phyloP scores from a whole-genome alignment of 2,797 vertebrate genomes.

The Cynodonichthys magdalenae region DNA sequence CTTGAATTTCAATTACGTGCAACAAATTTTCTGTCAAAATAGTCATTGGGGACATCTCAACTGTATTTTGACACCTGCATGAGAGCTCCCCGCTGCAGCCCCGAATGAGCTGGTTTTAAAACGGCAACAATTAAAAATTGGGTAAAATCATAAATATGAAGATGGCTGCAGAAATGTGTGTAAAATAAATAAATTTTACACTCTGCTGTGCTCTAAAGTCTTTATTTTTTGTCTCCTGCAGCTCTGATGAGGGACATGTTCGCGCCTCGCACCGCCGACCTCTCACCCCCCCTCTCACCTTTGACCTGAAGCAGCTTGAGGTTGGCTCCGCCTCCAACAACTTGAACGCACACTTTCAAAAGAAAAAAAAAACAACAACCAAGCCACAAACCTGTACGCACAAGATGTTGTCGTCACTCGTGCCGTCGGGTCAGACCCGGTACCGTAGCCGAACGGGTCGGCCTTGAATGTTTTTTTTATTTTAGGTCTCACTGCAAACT shows the following conservation, averaged over 20 bases:
- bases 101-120: too few relatives aligned
- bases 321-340: slow-evolving; percentile 9
- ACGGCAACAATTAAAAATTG: too few relatives aligned
- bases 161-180: too few relatives aligned
- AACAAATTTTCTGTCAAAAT: too few relatives aligned
- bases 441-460: slow-evolving; percentile 6
- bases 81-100: too few relatives aligned
- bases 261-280: slow-evolving; percentile 40
- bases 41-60: too few relatives aligned
- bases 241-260: slow-evolving; percentile 75
- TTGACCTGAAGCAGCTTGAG: slow-evolving; percentile 60
- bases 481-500: slow-evolving; percentile 13
- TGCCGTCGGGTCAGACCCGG: neutral
- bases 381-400: slow-evolving; percentile 28
- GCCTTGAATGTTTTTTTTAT: neutral
- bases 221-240: slow-evolving; percentile 27
- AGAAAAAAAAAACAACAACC: neutral
- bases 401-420: slow-evolving; percentile 11
- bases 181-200: too few relatives aligned
- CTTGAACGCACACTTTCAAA: slow-evolving; percentile 14
- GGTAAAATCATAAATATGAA: too few relatives aligned
- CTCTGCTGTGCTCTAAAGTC: too few relatives aligned
- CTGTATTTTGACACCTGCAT: too few relatives aligned
- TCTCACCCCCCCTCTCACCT: slow-evolving; percentile 53
- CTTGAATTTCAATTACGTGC: too few relatives aligned